Percentiles rank a stretch among this genome's conserved stretches.
phyloP scores from a whole-genome alignment of 2,888 invertebrate genomes.

The Cybosia mesomella region DNA sequence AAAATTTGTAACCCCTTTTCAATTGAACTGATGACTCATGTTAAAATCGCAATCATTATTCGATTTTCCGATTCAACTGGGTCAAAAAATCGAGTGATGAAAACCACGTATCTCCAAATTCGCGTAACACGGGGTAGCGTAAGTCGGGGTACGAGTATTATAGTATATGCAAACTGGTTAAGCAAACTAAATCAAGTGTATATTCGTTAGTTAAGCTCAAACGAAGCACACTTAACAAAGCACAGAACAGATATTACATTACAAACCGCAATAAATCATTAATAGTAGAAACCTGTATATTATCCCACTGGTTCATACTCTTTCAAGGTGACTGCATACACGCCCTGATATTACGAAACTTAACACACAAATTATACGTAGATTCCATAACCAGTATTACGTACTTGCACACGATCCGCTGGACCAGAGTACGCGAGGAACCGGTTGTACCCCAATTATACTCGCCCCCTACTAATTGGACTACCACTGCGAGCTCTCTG shows the following conservation, averaged over 20 bases:
- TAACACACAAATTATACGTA: conserved; percentile 20
- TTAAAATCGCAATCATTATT: too few relatives aligned
- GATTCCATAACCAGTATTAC: conserved; percentile 16
- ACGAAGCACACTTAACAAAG: background rate
- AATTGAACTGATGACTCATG: too few relatives aligned
- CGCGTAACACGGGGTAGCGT: too few relatives aligned
- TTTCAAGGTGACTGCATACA: conserved; percentile 6
- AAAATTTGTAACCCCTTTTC: too few relatives aligned
- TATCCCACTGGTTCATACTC: conserved; percentile 6
- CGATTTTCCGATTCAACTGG: too few relatives aligned
- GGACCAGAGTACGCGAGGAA: conserved; percentile 45
- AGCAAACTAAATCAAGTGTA: background rate
- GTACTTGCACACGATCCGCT: conserved; percentile 10
- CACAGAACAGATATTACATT: conserved; percentile 8
- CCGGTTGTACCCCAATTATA: conserved; percentile 75
- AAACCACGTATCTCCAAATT: too few relatives aligned
- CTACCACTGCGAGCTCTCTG: conserved; percentile 38
- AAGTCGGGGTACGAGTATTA: too few relatives aligned
- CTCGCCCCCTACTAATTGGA: conserved; percentile 69
- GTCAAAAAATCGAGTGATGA: too few relatives aligned
- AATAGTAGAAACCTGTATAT: conserved; percentile 8
- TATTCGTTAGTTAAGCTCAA: background rate
- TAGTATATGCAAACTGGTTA: background rate
- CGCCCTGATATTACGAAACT: conserved; percentile 24
- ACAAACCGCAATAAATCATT: conserved; percentile 10